Base-by-base conservation (phyloP, 1,140 invertebrate species). In the Saxidomus purpurata region DNA sequence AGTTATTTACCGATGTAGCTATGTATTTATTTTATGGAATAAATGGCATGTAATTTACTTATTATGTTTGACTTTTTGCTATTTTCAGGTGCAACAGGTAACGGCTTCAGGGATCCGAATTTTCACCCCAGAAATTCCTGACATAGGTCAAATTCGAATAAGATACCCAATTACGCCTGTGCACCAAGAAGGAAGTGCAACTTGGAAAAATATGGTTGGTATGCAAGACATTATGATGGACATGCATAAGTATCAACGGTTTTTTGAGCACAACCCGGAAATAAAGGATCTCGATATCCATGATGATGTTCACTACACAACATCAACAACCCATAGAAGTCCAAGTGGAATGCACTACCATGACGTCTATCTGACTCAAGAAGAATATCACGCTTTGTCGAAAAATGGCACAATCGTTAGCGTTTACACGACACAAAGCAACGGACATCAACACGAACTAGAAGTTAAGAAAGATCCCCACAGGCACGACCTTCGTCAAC, bases 151-250 rank as follows among this genome's bases (percentile, higher is more conserved):
- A 15, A 0, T 94, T 2, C 87, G 94, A 36, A 87, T 90, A 6
- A 81, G 94, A 34, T 94, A 92, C 76, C 94, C 94, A 36, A 91
- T 94, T 9, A 76, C 92, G 63, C 93, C 94, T 0, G 71, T 93
- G 4, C 91, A 94, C 76, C 71, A 85, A 0, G 94, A 94, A 55
- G 93, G 94, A 11, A 91, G 76, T 77, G 74, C 83, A 0, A 81
- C 91, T 0, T 94, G 90, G 86, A 94, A 94, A 63, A 92, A 94
- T 61, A 31, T 94, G 55, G 90, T 93, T 6, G 93, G 93, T 1
- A 89, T 94, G 8, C 90, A 94, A 63, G 93, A 94, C 36, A 84
- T 93, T 11, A 82, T 92, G 25, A 91, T 93, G 91, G 80, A 92
- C 52, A 89, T 90, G 82, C 40, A 88, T 43, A 84, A 69, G 31